A percentile compares a stretch with the other conserved stretches of the same genome.
Evolutionary conservation across 2,797 vertebrate genomes (phyloP).

Genomic region (Pelobates cultripes): DNA sequence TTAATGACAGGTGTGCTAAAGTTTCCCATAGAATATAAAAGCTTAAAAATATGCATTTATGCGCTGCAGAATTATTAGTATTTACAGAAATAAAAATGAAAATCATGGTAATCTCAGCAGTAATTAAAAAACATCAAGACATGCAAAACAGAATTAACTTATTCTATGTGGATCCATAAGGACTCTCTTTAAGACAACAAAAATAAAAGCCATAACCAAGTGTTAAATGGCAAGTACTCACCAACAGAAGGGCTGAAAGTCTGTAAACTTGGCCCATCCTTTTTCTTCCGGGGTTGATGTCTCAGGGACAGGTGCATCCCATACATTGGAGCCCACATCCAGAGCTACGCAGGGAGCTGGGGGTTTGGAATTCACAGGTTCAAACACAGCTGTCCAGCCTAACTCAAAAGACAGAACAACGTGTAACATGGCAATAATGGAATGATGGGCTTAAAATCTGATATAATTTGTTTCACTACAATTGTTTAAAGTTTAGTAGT

Average conservation of each 20-base stretch:
- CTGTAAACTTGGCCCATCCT: constrained; percentile 90
- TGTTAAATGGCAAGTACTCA: constrained; percentile 57
- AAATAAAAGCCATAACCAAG: background rate
- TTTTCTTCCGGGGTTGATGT: constrained; percentile 70
- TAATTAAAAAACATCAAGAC: no score
- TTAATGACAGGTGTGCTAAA: no score
- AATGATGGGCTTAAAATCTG: background rate
- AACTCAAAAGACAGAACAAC: constrained; percentile 60
- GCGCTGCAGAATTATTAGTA: no score
- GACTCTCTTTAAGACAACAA: background rate
- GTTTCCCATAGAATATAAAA: no score
- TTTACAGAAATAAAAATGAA: no score
- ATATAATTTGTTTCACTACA: no score
- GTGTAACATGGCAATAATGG: background rate
- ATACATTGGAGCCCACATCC: constrained; percentile 74
- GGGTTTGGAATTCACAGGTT: constrained; percentile 69
- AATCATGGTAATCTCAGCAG: no score
- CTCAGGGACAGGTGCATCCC: constrained; percentile 72
- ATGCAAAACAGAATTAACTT: no score
- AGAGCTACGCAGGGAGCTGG: constrained; percentile 64
- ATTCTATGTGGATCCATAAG: no score
- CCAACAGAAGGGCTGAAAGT: constrained; percentile 93
- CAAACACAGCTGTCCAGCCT: constrained; percentile 82
- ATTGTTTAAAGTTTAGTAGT: no score
- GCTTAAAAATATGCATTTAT: no score